Evolutionary conservation across 92 coral and sea anemone genomes (phyloP), one percentile per base, ranked within the genome.

Genomic region (Zoanthus sociatus): DNA sequence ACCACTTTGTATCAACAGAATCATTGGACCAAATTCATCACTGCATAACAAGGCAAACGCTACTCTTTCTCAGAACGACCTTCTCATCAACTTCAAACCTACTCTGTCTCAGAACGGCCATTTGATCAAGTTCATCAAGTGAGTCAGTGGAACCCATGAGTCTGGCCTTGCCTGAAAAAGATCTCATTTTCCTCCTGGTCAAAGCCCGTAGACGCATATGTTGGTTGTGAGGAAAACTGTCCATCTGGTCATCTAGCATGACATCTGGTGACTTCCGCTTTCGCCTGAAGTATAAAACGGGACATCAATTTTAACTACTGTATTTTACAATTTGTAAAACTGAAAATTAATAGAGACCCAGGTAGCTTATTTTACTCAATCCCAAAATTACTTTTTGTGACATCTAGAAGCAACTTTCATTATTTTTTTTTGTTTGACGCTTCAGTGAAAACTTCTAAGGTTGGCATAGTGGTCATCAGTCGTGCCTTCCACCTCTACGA

Each of bases 91-190:
- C 11, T 53, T 48, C 70, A 58, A 78, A 81, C 92, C 73, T 86
- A 92, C 92, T 85, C 66, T 86, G 92, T 92, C 95, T 90, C 84
- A 90, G 90, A 63, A 92, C 88, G 4, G 90, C 92, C 79, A 93
- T 44, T 26, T 93, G 96, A 20, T 94, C 95, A 53, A 91, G 73
- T 21, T 78, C 94, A 21, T 90, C 90, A 64, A 94, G 71, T 2
- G 98, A 94, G 84, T 94, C 98, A 53, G 94, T 94, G 51, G 96
- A 93, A 33, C 96, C 96, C 98, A 94, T 94, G 81, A 94, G 87
- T 76, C 95, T 90, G 21, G 91, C 88, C 84, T 92, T 92, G 50
- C 92, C 90, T 50, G 95, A 88, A 20, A 86, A 84, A 4, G 94
- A 89, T 33, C 87, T 89, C 67, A 42, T 77, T 86, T 83, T 78